Base-by-base conservation (phyloP, 2,113 vertebrate genomes). In the Ptilonorhynchus violaceus region DNA sequence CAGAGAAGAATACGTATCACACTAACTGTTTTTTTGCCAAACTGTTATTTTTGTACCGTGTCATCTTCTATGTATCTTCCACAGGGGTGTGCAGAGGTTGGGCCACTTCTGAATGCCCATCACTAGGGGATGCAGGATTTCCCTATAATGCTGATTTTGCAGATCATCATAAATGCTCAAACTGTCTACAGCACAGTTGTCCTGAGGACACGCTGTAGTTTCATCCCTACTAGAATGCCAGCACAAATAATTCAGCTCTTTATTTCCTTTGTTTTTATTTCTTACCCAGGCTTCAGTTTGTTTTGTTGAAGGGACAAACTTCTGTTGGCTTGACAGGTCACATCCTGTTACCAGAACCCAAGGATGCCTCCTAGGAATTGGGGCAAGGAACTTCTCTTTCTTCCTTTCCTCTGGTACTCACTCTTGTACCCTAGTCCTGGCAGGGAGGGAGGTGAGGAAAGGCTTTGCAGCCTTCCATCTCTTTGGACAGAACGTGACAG, bases 1-100 rank as follows among this genome's bases (percentile, higher is more conserved):
- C 59, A 76, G 44, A 69, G 24, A 2, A 78, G 39, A 87, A 53
- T 9, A 4, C 0, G 1, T n/a, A 5, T 49, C 74, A 31, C 27
- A 11, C 11, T 33, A 3, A 3, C 28, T 11, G 1, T 35, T 50
- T 41, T 47, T 77, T 53, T 64, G 15, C 47, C 10, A 27, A 24
- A 3, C 7, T 52, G 0, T 21, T 67, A 0, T 55, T 95, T 92
- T 84, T 7, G 33, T 86, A 1, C 67, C 1, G 0, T 25, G 9
- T 77, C 18, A 46, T 31, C n/a, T 41, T 85, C 46, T 37, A 1
- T 53, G 30, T 66, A 1, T 63, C 27, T 73, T 93, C 33, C 31
- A 42, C 19, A 53, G 46, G 56, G 52, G 15, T 68, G 25, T 21
- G 18, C 55, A 78, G 76, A 49, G 16, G 9, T 22, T 52, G 49